Evolutionary conservation across 1,140 invertebrate species (phyloP).

Genomic region (Halyomorpha halys): DNA sequence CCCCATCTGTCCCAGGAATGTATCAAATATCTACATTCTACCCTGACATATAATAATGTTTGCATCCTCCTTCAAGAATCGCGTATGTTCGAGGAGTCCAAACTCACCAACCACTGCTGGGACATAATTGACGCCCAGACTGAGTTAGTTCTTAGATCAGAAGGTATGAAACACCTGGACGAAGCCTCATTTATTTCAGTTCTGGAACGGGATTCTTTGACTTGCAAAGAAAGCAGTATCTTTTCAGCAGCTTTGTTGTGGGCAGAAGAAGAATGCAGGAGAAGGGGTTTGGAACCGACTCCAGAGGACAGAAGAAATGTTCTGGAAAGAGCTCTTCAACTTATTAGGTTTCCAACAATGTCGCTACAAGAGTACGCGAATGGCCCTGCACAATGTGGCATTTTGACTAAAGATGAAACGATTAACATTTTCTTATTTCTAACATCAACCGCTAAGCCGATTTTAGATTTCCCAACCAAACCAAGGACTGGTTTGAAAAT

Average conservation of each 20-base stretch:
- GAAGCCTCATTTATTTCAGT: slow-evolving; percentile 78
- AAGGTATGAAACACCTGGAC: slow-evolving; percentile 86
- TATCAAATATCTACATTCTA: slow-evolving; percentile 83
- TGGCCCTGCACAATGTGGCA: slow-evolving; percentile 74
- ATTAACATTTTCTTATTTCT: slow-evolving; percentile 86
- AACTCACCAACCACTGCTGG: slow-evolving; percentile 87
- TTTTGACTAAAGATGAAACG: slow-evolving; percentile 78
- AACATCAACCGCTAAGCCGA: slow-evolving; percentile 70
- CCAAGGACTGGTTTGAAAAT: slow-evolving; percentile 68
- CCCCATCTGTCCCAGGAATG: slow-evolving; percentile 80
- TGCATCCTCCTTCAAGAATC: slow-evolving; percentile 83
- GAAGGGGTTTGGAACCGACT: slow-evolving; percentile 65
- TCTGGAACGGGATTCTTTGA: slow-evolving; percentile 74
- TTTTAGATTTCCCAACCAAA: slow-evolving; percentile 66
- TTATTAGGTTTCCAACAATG: slow-evolving; percentile 84
- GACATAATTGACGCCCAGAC: slow-evolving; percentile 84
- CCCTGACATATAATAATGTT: slow-evolving; percentile 82
- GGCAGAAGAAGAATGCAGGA: slow-evolving; percentile 72
- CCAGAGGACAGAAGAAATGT: slow-evolving; percentile 50
- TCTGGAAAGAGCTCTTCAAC: slow-evolving; percentile 65
- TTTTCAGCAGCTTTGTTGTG: slow-evolving; percentile 79
- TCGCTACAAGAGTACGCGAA: slow-evolving; percentile 83
- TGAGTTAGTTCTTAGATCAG: slow-evolving; percentile 69
- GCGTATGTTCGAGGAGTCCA: slow-evolving; percentile 80
- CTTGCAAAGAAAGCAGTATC: slow-evolving; percentile 80